Percentiles rank a stretch among this genome's conserved stretches.
Evolutionary conservation across 2,888 invertebrate species (phyloP).

Genomic region (Caenorhabditis sp.): DNA sequence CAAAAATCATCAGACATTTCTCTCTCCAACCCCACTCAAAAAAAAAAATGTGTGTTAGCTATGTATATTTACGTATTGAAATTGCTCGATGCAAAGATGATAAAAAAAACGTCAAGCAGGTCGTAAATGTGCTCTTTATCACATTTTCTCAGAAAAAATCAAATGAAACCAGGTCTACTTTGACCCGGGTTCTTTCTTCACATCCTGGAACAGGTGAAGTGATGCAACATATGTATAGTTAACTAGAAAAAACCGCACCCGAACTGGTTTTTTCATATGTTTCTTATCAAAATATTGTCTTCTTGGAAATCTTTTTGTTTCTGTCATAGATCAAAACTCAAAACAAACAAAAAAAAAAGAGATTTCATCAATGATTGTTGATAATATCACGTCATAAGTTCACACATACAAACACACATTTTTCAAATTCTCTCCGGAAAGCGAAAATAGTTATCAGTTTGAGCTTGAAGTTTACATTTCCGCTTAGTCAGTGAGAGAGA

Average conservation of each 20-base stretch:
- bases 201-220: too few species aligned
- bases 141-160: neutral
- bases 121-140: neutral
- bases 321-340: neutral
- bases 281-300: neutral
- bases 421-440: neutral
- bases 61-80: too few species aligned
- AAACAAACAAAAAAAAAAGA: neutral
- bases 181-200: too few species aligned
- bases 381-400: neutral
- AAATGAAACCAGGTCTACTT: too few species aligned
- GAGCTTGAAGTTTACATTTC: neutral
- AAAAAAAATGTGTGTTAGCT: too few species aligned
- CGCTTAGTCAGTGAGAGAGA: neutral
- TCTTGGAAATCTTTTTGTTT: too few species aligned
- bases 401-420: neutral
- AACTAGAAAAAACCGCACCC: neutral
- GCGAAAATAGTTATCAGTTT: neutral
- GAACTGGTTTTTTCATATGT: neutral
- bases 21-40: too few species aligned
- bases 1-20: too few species aligned
- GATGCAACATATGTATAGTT: too few species aligned
- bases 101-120: neutral
- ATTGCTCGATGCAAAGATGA: neutral
- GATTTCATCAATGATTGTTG: neutral